Conservation (phyloP, 2,113 vertebrate species). For the Hippocampus abdominalis region DNA sequence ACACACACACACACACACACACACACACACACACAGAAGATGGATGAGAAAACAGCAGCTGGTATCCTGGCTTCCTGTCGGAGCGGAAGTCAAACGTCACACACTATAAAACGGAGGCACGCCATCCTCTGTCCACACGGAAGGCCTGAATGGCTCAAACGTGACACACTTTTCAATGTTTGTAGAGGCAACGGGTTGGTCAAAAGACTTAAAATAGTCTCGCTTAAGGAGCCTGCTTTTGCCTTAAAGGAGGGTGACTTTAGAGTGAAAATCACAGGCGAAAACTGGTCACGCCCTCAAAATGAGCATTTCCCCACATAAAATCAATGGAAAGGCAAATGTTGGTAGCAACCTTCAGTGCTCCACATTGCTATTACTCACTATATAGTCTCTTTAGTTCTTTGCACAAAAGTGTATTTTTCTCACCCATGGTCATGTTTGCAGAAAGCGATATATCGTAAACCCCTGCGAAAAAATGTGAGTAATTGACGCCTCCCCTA, state of each 20-base stretch:
- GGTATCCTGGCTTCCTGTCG: conserved; percentile 22
- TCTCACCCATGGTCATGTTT: too few species aligned
- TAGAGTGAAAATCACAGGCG: background rate
- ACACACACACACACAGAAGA: conserved; percentile 11
- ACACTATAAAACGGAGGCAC: conserved; percentile 36
- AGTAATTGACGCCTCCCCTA: too few species aligned
- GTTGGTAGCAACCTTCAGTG: too few species aligned
- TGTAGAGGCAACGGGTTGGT: background rate
- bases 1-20: conserved; percentile 12
- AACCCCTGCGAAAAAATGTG: too few species aligned
- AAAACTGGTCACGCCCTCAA: background rate
- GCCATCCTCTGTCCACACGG: conserved; percentile 16
- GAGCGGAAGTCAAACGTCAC: conserved; percentile 26
- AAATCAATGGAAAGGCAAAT: too few species aligned
- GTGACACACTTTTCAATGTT: conserved; percentile 15
- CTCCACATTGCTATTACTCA: too few species aligned
- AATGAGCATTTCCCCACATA: background rate
- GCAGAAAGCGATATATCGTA: too few species aligned
- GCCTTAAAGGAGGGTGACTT: background rate
- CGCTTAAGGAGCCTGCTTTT: background rate
- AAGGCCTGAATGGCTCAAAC: background rate
- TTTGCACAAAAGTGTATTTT: too few species aligned
- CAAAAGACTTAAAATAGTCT: background rate
- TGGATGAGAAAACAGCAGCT: conserved; percentile 16
- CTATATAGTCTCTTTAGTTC: too few species aligned